Base-by-base conservation (phyloP, 2,113 vertebrate species). In the Falco punctatus region DNA sequence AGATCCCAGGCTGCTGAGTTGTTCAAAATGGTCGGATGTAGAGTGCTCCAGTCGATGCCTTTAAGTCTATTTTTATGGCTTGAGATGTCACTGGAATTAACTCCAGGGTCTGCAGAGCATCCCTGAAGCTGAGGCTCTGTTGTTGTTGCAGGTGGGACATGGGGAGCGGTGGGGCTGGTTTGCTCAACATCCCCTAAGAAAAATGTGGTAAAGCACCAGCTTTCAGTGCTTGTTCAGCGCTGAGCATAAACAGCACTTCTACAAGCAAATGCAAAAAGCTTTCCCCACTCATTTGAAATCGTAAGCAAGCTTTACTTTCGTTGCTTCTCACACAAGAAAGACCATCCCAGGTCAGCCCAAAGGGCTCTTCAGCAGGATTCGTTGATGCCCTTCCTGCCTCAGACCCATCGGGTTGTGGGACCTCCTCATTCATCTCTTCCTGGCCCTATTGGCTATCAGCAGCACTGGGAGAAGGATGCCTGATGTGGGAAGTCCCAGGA, bases 341-440 rank as follows among this genome's bases (percentile, higher is more conserved):
- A 65, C 42, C n/a, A 26, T 78, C 33, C 16, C 1, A 1, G 54
- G 55, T 49, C 27, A 73, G 54, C n/a, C n/a, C 44, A 54, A 51
- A 75, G 52, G 57, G 46, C 65, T 81, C 22, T 61, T 28, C 21
- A 35, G 19, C 42, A 64, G 48, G 21, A n/a, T 75, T 70, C 32
- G 6, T 23, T 13, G 30, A 32, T n/a, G 24, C 11, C 16, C 15
- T 40, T 71, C 28, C n/a, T 62, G 42, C 64, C 42, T 75, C 27
- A 32, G 65, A 70, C 14, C 30, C 62, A 7, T 8, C 0, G 0
- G 23, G 14, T 82, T 0, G 0, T 0, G 2, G n/a, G 26, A 49
- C n/a, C 35, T 92, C 75, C 28, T 83, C 10, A 4, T 65, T 61
- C 38, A 48, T 69, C 48, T 64, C 22, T 32, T n/a, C 26, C 21